Evolutionary conservation across 2,888 invertebrate species (phyloP), one percentile per base, ranked within the genome.

Genomic region (Sarcophaga subvicina): DNA sequence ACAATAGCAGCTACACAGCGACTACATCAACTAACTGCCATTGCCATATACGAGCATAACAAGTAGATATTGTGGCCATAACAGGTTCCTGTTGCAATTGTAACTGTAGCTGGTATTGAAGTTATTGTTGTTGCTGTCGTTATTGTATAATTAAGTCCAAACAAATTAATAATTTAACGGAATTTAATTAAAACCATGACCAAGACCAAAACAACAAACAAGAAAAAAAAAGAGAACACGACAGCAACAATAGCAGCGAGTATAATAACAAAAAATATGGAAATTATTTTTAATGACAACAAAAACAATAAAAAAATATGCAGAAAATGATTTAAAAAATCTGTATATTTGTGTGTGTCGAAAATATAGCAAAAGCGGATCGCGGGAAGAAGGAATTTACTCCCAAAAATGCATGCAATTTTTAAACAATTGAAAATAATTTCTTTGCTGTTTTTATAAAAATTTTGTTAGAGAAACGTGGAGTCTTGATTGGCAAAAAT

Each of bases 101-200:
- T 54, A 14, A 5, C 54, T 17, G 5, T 12, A 54, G 17, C 17
- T 54, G 17, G 12, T 14, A 54, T 17, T 14, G 54, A 54, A 17
- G 17, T 54, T 14, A 12, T 54, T 49, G 14, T 49, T 25, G n/a
- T 54, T 67, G 54, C 1, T 54, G 64, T 25, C 47, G 11, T 75
- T 75, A 6, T 69, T 63, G 14, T 70, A 45, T 69, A 45, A 60
- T 75, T 80, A 37, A 80, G 60, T 12, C n/a, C 60, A 67, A 59
- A 80, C 60, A 66, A 84, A 75, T 84, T 70, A 75, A 79, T 75
- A 71, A 82, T 77, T 77, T 66, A 77, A 77, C 47, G 27, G 25
- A 78, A 78, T 60, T 77, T 66, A 71, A 78, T 78, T 73, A 72
- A 73, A 67, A 67, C 49, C 60, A 78, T 69, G 45, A 67, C 67